These are phyloP conservation scores for Hypotaenidia philippensis DNA, from an alignment of 2,797 vertebrate species.

Conservation along the genomic window DNA sequence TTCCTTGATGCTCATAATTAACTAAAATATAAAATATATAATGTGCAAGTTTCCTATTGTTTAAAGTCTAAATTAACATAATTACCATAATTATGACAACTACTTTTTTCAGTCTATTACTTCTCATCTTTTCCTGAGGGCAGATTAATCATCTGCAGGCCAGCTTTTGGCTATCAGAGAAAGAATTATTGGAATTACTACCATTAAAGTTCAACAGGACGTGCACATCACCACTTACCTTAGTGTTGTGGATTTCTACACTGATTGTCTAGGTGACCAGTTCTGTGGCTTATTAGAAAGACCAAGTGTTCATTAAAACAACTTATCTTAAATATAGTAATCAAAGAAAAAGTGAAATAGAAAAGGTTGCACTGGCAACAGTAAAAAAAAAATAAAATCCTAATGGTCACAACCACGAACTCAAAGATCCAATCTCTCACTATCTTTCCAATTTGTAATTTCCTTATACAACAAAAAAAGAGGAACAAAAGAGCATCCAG, in stretches of 20 bases:
- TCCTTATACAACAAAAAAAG: neutral
- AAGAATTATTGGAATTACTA: conserved; percentile 47
- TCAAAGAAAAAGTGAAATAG: neutral
- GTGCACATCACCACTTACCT: neutral
- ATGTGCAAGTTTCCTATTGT: conserved; percentile 11
- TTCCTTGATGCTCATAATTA: neutral
- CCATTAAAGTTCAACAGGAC: conserved; percentile 26
- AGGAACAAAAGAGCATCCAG: neutral
- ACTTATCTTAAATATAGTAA: neutral
- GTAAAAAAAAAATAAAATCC: neutral
- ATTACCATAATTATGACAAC: conserved; percentile 26
- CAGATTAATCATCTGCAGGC: conserved; percentile 11
- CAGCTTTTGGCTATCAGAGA: conserved; percentile 28
- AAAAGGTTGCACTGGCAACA: neutral
- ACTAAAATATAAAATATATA: neutral
- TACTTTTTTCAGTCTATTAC: conserved; percentile 4
- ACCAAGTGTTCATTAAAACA: neutral
- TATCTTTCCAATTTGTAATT: neutral
- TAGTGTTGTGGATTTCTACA: neutral
- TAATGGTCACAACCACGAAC: neutral
- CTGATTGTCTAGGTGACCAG: neutral
- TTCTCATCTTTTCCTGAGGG: conserved; percentile 29
- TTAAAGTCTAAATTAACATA: conserved; percentile 22
- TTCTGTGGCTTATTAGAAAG: neutral
- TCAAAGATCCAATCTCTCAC: neutral